Evolutionary conservation across 2,797 vertebrate genomes (phyloP).

Genomic region (Knipowitschia caucasica): DNA sequence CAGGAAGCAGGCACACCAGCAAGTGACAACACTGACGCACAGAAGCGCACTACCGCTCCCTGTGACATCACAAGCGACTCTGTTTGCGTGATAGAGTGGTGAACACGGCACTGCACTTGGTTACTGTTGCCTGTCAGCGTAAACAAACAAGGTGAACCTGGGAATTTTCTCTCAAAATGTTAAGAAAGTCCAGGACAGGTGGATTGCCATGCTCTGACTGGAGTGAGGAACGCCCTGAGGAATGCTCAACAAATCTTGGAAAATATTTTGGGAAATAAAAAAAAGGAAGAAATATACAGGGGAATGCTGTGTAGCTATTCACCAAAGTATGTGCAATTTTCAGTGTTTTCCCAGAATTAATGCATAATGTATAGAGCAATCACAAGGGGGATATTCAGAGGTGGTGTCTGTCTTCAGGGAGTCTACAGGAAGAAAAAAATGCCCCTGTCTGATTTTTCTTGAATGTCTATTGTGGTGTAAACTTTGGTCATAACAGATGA

Average conservation of each 20-base stretch:
- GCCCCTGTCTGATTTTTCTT: neutral
- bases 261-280: constrained; percentile 8
- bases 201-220: constrained; percentile 29
- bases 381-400: constrained; percentile 10
- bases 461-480: too few species aligned
- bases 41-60: neutral
- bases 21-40: constrained; percentile 31
- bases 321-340: neutral
- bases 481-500: too few species aligned
- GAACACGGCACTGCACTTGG: constrained; percentile 31
- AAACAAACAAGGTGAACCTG: constrained; percentile 59
- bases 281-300: neutral
- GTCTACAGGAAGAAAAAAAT: constrained; percentile 46
- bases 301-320: too few species aligned
- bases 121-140: constrained; percentile 58
- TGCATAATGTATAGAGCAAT: constrained; percentile 22
- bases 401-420: constrained; percentile 40
- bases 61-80: constrained; percentile 34
- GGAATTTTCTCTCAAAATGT: constrained; percentile 46
- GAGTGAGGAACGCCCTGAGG: constrained; percentile 45
- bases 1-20: neutral
- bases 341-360: too few species aligned
- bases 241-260: neutral
- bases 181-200: constrained; percentile 34
- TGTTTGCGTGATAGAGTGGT: constrained; percentile 28